Evolutionary conservation across 1,140 invertebrate genomes (phyloP), one percentile per base, ranked within the genome.

Genomic region (Drosophila sulfurigaster): DNA sequence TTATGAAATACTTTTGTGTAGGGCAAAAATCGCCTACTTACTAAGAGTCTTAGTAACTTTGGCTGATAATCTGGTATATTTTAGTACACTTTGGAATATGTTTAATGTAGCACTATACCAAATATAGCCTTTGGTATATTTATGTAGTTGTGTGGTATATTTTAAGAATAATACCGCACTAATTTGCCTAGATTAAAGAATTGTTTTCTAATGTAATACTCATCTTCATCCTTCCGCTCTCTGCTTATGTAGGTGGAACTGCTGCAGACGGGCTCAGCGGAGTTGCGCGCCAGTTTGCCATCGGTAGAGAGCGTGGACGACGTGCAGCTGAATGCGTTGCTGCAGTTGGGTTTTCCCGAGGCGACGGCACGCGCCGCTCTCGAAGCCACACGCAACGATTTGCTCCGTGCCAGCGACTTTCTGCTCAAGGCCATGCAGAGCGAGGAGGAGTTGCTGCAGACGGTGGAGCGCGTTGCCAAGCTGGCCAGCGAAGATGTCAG

Each of bases 321-420:
- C 45, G 10, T 10, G 16, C 83, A 91, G 67, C 16, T 86, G 73
- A 77, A 77, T 63, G 91, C 93, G 93, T 71, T 96, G 20, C 92
- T 94, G 28, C 91, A 93, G 10, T 93, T 96, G 75, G 96, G 96
- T 0, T 96, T 96, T 92, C 93, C 94, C n/a, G 60, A 90, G 3
- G 86, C 93, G 10, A 93, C 94, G 70, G 94, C 94, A 1, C 93
- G 93, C 65, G 74, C 92, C 8, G 95, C 95, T 0, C 92, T 96
- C 7, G 88, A 93, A 32, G 93, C 94, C 30, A 81, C 94, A 10
- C 62, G 80, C 2, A 95, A 95, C 54, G 92, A 95, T 91, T 73
- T 95, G 10, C 91, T 93, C 66, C 88, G 83, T 30, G 95, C 95
- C 1, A 93, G 95, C 0, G 95, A 95, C 41, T 89, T 94, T 41